A percentile compares a stretch with the other conserved stretches of the same genome.
These are phyloP conservation scores for Heteropelma amictum DNA, from an alignment of 2,888 invertebrate genomes.

Conservation along the genomic window DNA sequence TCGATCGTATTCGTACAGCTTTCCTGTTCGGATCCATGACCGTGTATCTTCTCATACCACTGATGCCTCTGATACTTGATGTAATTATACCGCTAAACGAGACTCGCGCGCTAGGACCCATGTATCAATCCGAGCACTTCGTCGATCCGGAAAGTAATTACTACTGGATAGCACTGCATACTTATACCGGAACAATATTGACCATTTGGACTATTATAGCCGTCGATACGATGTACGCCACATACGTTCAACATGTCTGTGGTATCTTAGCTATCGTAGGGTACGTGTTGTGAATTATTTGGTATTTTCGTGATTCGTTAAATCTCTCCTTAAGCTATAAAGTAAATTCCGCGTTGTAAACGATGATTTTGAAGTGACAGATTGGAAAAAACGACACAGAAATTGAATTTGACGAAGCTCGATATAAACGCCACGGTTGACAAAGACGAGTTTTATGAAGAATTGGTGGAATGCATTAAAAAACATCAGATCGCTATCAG, in stretches of 20 bases:
- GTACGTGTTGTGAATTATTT: not conserved
- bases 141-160: conserved; percentile 47
- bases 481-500: conserved; percentile 23
- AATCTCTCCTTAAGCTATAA: not conserved
- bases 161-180: conserved; percentile 34
- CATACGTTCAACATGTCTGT: conserved; percentile 24
- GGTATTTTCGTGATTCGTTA: not conserved
- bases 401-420: not conserved
- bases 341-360: not conserved
- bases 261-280: conserved; percentile 17
- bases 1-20: conserved; percentile 11
- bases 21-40: conserved; percentile 28
- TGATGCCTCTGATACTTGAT: conserved; percentile 43
- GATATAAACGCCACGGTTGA: not conserved
- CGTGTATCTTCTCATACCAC: conserved; percentile 39
- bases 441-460: not conserved
- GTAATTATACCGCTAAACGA: conserved; percentile 44
- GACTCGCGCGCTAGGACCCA: conserved; percentile 22
- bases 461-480: not conserved
- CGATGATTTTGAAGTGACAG: conserved; percentile 2
- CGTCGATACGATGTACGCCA: not conserved
- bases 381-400: not conserved
- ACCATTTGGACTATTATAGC: not conserved
- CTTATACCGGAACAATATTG: conserved; percentile 6
- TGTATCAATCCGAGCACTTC: conserved; percentile 53